Evolutionary conservation across 2,113 vertebrate species (phyloP).

Genomic region (Oxyura jamaicensis): DNA sequence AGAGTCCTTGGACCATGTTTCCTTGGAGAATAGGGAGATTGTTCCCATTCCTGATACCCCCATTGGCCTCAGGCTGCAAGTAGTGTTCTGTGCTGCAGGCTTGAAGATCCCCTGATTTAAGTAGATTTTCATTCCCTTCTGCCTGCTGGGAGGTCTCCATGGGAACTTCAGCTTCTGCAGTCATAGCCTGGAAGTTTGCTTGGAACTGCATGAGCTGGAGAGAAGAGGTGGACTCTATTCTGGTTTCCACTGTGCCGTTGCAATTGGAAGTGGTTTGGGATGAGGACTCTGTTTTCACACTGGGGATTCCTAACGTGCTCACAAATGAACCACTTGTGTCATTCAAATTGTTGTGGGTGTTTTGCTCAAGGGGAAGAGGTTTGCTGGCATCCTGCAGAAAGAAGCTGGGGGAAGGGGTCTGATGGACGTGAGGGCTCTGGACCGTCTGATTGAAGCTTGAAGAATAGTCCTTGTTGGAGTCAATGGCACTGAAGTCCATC

Average conservation of each 20-base stretch:
- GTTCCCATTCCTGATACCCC: slow-evolving; percentile 80
- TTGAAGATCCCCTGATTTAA: slow-evolving; percentile 92
- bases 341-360: slow-evolving; percentile 78
- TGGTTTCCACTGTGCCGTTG: slow-evolving; percentile 85
- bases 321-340: slow-evolving; percentile 78
- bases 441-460: slow-evolving; percentile 89
- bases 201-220: slow-evolving; percentile 97
- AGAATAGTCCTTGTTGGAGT: slow-evolving; percentile 95
- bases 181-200: slow-evolving; percentile 88
- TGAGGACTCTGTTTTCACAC: slow-evolving; percentile 91
- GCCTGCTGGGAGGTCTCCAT: slow-evolving; percentile 83
- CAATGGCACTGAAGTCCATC: slow-evolving; percentile 99
- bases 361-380: slow-evolving; percentile 79
- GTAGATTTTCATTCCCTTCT: slow-evolving; percentile 86
- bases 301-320: slow-evolving; percentile 73
- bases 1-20: slow-evolving; percentile 93
- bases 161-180: slow-evolving; percentile 84
- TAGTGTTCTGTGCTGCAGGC: slow-evolving; percentile 90
- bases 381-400: slow-evolving; percentile 94
- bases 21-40: slow-evolving; percentile 91
- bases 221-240: slow-evolving; percentile 83
- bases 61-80: slow-evolving; percentile 86
- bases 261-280: slow-evolving; percentile 87
- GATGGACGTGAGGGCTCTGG: slow-evolving; percentile 92
- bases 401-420: slow-evolving; percentile 95